phyloP scores from a whole-genome alignment of 2,888 invertebrate species.

The Acanthosoma haemorrhoidale region DNA sequence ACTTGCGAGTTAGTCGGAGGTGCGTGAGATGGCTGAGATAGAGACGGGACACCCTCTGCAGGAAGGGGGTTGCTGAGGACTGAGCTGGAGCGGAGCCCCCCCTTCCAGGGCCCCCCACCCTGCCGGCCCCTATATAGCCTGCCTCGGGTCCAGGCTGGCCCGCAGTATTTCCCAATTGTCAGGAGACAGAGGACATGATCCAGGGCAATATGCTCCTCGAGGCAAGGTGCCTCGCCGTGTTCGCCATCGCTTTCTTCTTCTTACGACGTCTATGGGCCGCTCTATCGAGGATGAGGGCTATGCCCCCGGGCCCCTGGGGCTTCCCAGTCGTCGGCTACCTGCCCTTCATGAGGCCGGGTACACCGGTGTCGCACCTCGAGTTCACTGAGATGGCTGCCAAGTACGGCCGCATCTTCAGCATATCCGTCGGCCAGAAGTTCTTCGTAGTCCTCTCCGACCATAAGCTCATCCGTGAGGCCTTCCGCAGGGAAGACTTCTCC shows the following conservation, averaged over 20 bases:
- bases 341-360: constrained; percentile 70
- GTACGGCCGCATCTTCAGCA: constrained; percentile 77
- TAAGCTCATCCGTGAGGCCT: constrained; percentile 76
- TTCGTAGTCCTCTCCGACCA: constrained; percentile 83
- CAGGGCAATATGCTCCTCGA: constrained; percentile 10
- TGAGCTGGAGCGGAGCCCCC: not conserved
- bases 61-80: not conserved
- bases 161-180: constrained; percentile 37
- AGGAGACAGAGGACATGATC: constrained; percentile 30
- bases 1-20: not conserved
- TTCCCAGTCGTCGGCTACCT: constrained; percentile 78
- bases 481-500: constrained; percentile 79
- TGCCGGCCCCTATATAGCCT: constrained; percentile 23
- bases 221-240: constrained; percentile 42
- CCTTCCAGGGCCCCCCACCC: not conserved
- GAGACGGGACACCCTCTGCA: not conserved
- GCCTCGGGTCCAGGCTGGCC: not conserved
- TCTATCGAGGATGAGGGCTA: constrained; percentile 37
- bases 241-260: constrained; percentile 33
- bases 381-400: constrained; percentile 69
- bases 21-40: too few species aligned
- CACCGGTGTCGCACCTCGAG: constrained; percentile 67
- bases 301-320: constrained; percentile 87
- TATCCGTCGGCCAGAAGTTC: constrained; percentile 73
- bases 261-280: constrained; percentile 11